phyloP scores from a whole-genome alignment of 2,113 vertebrate genomes.

The Misgurnus anguillicaudatus region DNA sequence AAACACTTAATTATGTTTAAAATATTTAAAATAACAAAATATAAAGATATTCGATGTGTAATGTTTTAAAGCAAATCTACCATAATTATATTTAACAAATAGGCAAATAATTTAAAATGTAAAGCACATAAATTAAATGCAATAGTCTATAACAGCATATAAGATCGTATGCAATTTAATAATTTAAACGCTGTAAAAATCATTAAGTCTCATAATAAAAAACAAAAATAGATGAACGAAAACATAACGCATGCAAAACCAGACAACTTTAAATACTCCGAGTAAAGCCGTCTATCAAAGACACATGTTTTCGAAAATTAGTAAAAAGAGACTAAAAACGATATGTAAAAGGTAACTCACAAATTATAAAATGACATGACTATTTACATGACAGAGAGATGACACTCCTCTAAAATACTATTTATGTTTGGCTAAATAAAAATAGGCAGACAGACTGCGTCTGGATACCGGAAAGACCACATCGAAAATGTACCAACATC shows the following conservation, averaged over 20 bases:
- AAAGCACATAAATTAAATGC: neutral
- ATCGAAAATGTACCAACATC: constrained; percentile 52
- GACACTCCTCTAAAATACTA: neutral
- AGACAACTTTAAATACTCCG: neutral
- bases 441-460: constrained; percentile 7
- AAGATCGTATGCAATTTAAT: neutral
- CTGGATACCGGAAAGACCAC: constrained; percentile 37
- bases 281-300: neutral
- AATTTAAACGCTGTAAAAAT: neutral
- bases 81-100: no score
- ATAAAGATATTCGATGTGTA: no score
- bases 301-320: no score
- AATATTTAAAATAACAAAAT: neutral
- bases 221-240: neutral
- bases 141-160: neutral
- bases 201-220: neutral
- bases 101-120: no score
- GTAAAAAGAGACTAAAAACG: neutral
- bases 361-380: neutral
- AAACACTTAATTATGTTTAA: neutral
- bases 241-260: neutral
- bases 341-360: neutral
- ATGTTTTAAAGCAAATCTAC: no score
- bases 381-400: neutral
- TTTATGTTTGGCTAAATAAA: neutral